Evolutionary conservation across 2,888 invertebrate genomes (phyloP), one percentile per base, ranked within the genome.

Genomic region (Chelonus formosanus): DNA sequence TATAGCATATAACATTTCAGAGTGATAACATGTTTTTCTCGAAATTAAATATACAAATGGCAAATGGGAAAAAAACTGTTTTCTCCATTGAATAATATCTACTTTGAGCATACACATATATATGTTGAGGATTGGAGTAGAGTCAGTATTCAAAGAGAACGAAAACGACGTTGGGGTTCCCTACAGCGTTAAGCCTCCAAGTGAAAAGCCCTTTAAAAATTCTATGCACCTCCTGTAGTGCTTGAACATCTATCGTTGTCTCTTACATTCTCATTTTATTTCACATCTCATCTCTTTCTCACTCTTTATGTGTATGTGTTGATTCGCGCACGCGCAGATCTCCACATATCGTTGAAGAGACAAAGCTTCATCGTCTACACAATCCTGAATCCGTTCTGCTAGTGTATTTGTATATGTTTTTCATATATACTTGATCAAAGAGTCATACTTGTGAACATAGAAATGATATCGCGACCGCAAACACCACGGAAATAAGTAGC

Each of bases 171-270:
- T 69, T 53, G 45, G 47, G 57, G 56, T 66, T 62, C 62, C 65
- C 65, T 65, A 44, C 61, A 54, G 10, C 57, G 60, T 69, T 59
- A 52, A 72, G 63, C 67, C 67, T 71, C 55, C 40, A 67, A 69
- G 67, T 72, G 71, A 69, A 72, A 72, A 72, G 70, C 67, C 65
- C 68, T 70, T 69, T 50, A 71, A 71, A 67, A 71, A 69, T 68
- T 66, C 59, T 62, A 63, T 67, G 59, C 64, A 61, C 62, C 48
- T 63, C 60, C 40, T n/a, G 44, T 45, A 44, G 31, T 40, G 40
- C 40, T 40, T 40, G 40, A 40, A 40, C 40, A 40, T 40, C 40
- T 40, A 4, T 40, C 40, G 4, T 40, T 54, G 40, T 56, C 40
- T 36, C 10, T 56, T 40, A 32, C 34, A 35, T 40, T 34, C 6